phyloP scores from a whole-genome alignment of 2,113 vertebrate species.

The Pipa parva region DNA sequence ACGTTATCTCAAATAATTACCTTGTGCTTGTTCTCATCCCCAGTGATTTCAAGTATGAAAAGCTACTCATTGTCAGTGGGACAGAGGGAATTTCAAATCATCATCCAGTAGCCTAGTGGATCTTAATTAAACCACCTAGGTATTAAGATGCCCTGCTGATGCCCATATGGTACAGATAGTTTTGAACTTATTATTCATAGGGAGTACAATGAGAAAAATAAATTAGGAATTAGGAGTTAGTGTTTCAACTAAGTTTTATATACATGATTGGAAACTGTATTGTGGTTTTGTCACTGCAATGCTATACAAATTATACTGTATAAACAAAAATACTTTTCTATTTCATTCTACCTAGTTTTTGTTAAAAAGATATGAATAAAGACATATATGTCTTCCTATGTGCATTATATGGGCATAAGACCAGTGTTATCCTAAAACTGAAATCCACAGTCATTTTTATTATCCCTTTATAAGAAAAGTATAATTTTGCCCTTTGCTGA shows the following conservation, averaged over 20 bases:
- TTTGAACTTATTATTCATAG: constrained; percentile 67
- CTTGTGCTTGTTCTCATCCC: constrained; percentile 67
- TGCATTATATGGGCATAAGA: too few relatives aligned
- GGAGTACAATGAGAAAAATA: constrained; percentile 69
- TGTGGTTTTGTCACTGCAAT: constrained; percentile 11
- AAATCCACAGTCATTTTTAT: too few relatives aligned
- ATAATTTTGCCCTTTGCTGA: too few relatives aligned
- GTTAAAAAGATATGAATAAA: too few relatives aligned
- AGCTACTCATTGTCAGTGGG: constrained; percentile 54
- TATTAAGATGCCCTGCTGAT: constrained; percentile 68
- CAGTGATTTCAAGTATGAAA: constrained; percentile 54
- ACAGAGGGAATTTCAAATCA: constrained; percentile 62
- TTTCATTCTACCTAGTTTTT: not conserved
- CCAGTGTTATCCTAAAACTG: too few relatives aligned
- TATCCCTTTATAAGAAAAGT: too few relatives aligned
- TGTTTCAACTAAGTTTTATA: constrained; percentile 20
- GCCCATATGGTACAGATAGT: constrained; percentile 72
- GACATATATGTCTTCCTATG: too few relatives aligned
- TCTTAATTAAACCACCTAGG: constrained; percentile 79
- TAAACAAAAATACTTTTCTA: not conserved
- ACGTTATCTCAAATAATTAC: constrained; percentile 78
- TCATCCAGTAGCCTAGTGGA: constrained; percentile 72
- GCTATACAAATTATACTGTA: constrained; percentile 21
- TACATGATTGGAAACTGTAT: constrained; percentile 8
- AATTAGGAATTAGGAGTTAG: constrained; percentile 16